Conservation (phyloP, 2,888 invertebrate genomes). For the Chrysodeixis includens region DNA sequence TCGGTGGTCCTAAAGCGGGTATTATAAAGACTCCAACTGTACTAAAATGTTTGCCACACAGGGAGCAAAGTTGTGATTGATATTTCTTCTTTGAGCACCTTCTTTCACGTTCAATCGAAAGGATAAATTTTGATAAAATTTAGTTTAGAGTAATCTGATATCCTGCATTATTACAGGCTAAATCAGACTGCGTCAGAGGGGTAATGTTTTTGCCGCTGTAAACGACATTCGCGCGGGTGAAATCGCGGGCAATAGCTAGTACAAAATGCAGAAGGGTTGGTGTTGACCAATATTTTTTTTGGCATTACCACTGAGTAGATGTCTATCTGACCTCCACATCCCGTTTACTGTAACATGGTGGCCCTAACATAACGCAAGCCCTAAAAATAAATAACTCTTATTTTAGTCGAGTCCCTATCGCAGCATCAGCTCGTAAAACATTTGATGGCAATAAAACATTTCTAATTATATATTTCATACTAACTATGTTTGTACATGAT, state of each 20-base stretch:
- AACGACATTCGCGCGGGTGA: too few species aligned
- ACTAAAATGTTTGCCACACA: not conserved
- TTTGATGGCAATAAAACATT: slow-evolving; percentile 43
- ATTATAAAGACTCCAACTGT: not conserved
- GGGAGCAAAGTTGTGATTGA: not conserved
- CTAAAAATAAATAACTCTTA: slow-evolving; percentile 43
- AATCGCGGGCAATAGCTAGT: too few species aligned
- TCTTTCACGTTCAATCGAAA: too few species aligned
- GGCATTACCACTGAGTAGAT: too few species aligned
- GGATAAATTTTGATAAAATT: too few species aligned
- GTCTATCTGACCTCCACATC: not conserved
- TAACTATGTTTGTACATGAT: slow-evolving; percentile 12
- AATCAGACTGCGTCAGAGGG: too few species aligned
- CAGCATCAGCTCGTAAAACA: slow-evolving; percentile 34
- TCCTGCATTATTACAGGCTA: too few species aligned
- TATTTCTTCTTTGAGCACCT: not conserved
- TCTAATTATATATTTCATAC: slow-evolving; percentile 35
- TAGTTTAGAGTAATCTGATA: too few species aligned
- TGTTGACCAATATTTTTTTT: too few species aligned
- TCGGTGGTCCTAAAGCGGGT: not conserved
- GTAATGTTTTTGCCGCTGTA: too few species aligned
- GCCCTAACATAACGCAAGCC: slow-evolving; percentile 15
- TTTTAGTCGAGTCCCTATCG: slow-evolving; percentile 29
- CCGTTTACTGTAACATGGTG: slow-evolving; percentile 13
- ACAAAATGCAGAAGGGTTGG: too few species aligned